Percentiles rank a stretch among this genome's conserved stretches.
Evolutionary conservation across 2,113 vertebrate genomes (phyloP).

Genomic region (Xyrauchen texanus): DNA sequence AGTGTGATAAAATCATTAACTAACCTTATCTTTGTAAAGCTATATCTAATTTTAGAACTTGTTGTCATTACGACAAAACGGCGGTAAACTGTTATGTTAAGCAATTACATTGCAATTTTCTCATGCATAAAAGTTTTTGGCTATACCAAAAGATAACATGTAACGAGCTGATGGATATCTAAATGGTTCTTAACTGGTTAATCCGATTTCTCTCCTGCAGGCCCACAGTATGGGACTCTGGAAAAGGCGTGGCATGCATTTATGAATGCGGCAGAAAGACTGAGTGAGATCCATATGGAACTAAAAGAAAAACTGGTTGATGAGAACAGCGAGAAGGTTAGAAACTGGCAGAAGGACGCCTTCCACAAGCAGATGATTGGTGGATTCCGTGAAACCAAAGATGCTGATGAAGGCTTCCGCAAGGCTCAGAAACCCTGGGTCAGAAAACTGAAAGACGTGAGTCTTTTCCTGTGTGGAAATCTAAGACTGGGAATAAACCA

Average conservation of each 20-base stretch:
- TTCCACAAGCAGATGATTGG: conserved; percentile 95
- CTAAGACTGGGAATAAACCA: too few species aligned
- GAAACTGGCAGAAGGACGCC: conserved; percentile 90
- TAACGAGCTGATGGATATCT: too few species aligned
- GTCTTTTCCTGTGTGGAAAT: conserved; percentile 42
- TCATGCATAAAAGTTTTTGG: too few species aligned
- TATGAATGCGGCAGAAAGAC: conserved; percentile 88
- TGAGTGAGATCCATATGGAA: conserved; percentile 89
- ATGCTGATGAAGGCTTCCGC: conserved; percentile 89
- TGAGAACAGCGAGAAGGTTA: conserved; percentile 86
- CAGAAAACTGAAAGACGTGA: conserved; percentile 92
- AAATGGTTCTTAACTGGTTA: too few species aligned
- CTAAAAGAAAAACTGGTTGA: conserved; percentile 83
- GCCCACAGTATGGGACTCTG: conserved; percentile 93
- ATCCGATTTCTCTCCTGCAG: conserved; percentile 63
- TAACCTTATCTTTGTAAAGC: too few species aligned
- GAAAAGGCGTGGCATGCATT: conserved; percentile 98
- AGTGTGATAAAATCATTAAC: too few species aligned
- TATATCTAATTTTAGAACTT: too few species aligned
- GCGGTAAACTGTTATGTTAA: too few species aligned
- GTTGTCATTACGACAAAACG: too few species aligned
- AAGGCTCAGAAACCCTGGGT: conserved; percentile 98
- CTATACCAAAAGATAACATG: too few species aligned
- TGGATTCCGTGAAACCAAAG: conserved; percentile 90
- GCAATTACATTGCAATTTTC: too few species aligned